Percentiles rank a stretch among this genome's conserved stretches.
Conservation (phyloP, 2,888 invertebrate genomes). For the Agrochola lychnidis region DNA sequence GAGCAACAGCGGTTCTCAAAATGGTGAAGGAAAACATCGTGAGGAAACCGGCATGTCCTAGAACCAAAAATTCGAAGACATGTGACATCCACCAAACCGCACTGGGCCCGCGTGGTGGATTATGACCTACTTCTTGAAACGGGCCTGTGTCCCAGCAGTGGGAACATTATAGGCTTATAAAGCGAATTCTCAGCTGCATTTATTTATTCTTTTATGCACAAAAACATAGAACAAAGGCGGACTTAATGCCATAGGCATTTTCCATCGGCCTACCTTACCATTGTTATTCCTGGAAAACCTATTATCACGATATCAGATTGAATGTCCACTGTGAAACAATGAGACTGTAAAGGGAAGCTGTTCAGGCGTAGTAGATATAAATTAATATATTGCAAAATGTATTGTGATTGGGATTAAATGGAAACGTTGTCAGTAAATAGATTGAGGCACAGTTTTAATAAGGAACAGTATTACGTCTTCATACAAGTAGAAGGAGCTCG, state of each 20-base stretch:
- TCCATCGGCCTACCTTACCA: conserved; percentile 11
- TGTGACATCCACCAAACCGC: too few relatives aligned
- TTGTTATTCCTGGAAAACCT: conserved; percentile 28
- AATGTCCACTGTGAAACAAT: conserved; percentile 27
- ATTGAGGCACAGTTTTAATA: neutral
- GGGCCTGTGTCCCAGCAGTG: too few relatives aligned
- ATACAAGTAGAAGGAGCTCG: too few relatives aligned
- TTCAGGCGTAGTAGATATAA: conserved; percentile 4
- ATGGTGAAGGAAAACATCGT: too few relatives aligned
- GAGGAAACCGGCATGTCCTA: too few relatives aligned
- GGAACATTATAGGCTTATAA: too few relatives aligned
- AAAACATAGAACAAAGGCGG: conserved; percentile 1
- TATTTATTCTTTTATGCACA: neutral
- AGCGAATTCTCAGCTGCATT: neutral
- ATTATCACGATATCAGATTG: conserved; percentile 38
- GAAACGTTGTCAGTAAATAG: too few relatives aligned
- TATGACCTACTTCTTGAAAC: too few relatives aligned
- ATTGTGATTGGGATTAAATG: conserved; percentile 22
- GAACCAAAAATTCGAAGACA: too few relatives aligned
- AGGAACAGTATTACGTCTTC: too few relatives aligned
- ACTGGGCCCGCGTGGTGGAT: too few relatives aligned
- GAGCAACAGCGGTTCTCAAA: too few relatives aligned
- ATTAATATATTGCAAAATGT: conserved; percentile 13
- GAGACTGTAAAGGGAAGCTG: conserved; percentile 18
- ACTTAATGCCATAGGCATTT: conserved; percentile 12